These are phyloP conservation scores for Chalcis sispes DNA, from an alignment of 2,888 invertebrate genomes.

Conservation along the genomic window DNA sequence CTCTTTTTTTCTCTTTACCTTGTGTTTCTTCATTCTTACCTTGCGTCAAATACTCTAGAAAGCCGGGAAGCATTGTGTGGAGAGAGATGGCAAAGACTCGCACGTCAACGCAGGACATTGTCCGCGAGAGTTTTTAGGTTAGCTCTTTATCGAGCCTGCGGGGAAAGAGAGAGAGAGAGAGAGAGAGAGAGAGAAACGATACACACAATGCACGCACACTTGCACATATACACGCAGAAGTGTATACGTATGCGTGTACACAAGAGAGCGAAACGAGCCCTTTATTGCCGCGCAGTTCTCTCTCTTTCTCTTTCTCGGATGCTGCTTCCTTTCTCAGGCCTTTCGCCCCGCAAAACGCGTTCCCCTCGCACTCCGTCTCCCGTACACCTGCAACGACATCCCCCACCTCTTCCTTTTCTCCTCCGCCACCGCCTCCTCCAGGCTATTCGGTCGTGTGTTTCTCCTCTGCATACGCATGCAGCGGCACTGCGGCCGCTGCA, in stretches of 20 bases:
- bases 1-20: too few relatives aligned
- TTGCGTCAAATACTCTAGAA: neutral
- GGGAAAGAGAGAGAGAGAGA: too few relatives aligned
- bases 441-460: neutral
- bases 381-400: conserved; percentile 55
- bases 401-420: conserved; percentile 35
- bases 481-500: neutral
- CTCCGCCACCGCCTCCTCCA: neutral
- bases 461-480: neutral
- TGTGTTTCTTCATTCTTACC: neutral
- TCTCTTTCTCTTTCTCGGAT: conserved; percentile 60
- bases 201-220: conserved; percentile 10
- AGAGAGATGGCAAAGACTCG: neutral
- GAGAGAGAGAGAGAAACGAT: too few relatives aligned
- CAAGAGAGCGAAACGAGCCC: conserved; percentile 65
- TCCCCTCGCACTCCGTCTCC: conserved; percentile 42
- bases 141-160: conserved; percentile 14
- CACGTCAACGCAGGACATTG: neutral
- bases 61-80: conserved; percentile 21
- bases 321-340: conserved; percentile 73
- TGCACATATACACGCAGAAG: neutral
- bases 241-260: conserved; percentile 31
- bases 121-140: conserved; percentile 17
- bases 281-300: conserved; percentile 68
- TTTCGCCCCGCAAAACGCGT: conserved; percentile 41